Base-by-base conservation (phyloP, 1,140 invertebrate genomes). In the Trinorchestia longiramus region DNA sequence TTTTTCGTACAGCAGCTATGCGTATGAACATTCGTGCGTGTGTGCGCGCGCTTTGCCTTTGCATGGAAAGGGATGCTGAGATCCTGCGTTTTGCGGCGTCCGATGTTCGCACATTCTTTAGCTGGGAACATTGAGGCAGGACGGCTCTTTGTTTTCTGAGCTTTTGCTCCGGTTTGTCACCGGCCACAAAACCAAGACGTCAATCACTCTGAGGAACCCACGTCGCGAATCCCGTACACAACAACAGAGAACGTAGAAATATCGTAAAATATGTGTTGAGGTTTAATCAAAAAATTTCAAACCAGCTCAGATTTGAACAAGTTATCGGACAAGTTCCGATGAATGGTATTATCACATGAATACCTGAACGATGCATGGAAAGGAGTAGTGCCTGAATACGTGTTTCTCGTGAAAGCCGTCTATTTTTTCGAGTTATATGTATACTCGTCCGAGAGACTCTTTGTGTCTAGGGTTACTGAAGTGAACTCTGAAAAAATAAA, bases 161-260 rank as follows among this genome's bases (percentile, higher is more conserved):
- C 41, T 94, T 94, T 94, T 94, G 92, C 92, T 19, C 43, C 3
- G 92, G 92, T 45, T 94, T 94, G 92, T 94, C 92, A 94, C 47
- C 43, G 92, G 92, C 43, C 44, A 94, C 44, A 94, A 44, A 94
- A 94, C 43, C 92, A 40, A 45, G 43, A 94, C 44, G 92, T 94
- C 92, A 94, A 94, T 94, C 92, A 94, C 43, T 11, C 43, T 36
- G 11, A 11, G n/a, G 88, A 15, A 17, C 88, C 41, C 41, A 42
- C 41, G 41, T 41, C 88, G n/a, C 88, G 88, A 41, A 3, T 36
- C 11, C 15, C 8, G 15, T 77, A 23, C 28, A 11, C 15, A 77
- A 77, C 62, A 77, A 77, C 15, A 28, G 62, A 77, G 62, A 77
- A 3, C 62, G 8, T 77, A 36, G 36, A 77, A 77, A 77, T 77